These are phyloP conservation scores for Acanthosepion lycidas DNA, from an alignment of 2,888 invertebrate species.

Conservation along the genomic window DNA sequence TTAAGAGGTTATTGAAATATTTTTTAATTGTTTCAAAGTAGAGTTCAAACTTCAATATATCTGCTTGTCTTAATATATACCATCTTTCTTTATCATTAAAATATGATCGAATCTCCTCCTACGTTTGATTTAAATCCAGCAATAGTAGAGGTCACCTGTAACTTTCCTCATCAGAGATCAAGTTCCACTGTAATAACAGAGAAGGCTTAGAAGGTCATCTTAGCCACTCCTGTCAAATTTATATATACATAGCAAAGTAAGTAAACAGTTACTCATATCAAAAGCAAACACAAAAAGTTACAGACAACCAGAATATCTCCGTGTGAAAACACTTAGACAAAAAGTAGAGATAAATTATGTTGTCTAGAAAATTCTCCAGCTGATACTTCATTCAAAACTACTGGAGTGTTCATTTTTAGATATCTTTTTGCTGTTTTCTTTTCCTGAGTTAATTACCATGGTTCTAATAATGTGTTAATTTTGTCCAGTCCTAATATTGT, in stretches of 20 bases:
- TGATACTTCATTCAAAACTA: slow-evolving; percentile 33
- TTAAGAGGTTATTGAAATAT: background rate
- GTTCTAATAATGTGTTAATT: no score
- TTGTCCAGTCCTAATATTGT: no score
- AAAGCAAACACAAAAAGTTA: background rate
- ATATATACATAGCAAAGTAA: slow-evolving; percentile 18
- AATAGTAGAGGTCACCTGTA: background rate
- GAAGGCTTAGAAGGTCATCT: background rate
- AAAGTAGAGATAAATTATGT: no score
- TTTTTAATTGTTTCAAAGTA: background rate
- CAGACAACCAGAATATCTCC: background rate
- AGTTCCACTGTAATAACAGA: background rate
- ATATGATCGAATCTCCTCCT: background rate
- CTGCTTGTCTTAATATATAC: background rate
- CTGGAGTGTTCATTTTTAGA: background rate
- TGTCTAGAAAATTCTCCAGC: slow-evolving; percentile 14
- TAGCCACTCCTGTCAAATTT: background rate
- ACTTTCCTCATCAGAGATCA: background rate
- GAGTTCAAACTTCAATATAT: background rate
- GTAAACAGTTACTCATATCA: slow-evolving; percentile 33
- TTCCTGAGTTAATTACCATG: background rate
- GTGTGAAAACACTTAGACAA: background rate
- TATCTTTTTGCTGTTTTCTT: background rate
- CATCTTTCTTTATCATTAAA: background rate
- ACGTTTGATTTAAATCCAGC: background rate